Evolutionary conservation across 1,140 invertebrate species (phyloP), one percentile per base, ranked within the genome.

Genomic region (Drosophila ercepeae): DNA sequence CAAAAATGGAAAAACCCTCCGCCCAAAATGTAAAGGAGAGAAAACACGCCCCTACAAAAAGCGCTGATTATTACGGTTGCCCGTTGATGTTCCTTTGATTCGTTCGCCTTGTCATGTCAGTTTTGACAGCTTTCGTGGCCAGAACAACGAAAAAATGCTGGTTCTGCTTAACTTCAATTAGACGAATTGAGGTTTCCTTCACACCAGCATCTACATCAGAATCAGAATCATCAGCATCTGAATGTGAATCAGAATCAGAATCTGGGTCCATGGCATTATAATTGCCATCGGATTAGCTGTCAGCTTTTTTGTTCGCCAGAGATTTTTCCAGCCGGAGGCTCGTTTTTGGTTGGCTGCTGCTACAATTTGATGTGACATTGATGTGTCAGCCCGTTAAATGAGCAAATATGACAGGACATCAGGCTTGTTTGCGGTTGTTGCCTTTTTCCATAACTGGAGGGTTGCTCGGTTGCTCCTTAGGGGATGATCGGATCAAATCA

Each of bases 321-420:
- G 42, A 46, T 76, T 75, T 63, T 65, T 45, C 46, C 46, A 50
- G 53, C 65, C 73, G 39, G 55, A 59, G 45, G 61, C 53, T 65
- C n/a, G 4, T 27, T 63, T 57, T 54, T 60, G 77, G 73, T 76
- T 82, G 78, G 78, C 39, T 36, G 78, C 39, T 36, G 29, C 25
- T 16, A 25, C 67, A 36, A 50, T 84, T 64, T 90, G 89, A 89
- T 90, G 75, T 90, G 89, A 90, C 89, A 89, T 78, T 90, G 89
- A 90, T 90, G 81, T 90, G 89, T 89, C 89, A 90, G 89, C 61
- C 83, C 77, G 89, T 90, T 90, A 90, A 90, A 90, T 90, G 78
- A 75, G 83, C 83, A 89, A 89, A 89, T 89, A 88, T 89, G 82
- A 88, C 82, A 88, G 76, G 54, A 59, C 49, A 72, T 65, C 75